These are phyloP conservation scores for Megaustenia siamemsis DNA, from an alignment of 2,888 invertebrate species.

Conservation along the genomic window DNA sequence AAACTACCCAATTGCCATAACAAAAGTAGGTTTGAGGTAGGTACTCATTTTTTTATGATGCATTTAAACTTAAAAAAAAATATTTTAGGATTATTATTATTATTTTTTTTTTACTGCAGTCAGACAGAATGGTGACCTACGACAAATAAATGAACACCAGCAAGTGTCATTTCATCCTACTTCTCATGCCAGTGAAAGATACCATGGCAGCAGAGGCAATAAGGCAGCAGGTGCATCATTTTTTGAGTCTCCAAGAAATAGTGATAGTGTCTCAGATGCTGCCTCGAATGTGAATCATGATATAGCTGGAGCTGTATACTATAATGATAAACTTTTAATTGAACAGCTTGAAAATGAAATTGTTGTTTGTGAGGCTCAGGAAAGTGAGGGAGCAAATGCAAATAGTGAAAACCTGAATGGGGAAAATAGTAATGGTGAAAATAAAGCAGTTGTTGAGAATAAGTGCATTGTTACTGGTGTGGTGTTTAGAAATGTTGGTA, in stretches of 20 bases:
- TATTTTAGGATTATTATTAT: background rate
- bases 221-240: background rate
- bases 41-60: background rate
- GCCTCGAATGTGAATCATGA: background rate
- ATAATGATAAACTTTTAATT: background rate
- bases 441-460: background rate
- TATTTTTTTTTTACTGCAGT: background rate
- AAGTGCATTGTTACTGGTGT: background rate
- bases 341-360: background rate
- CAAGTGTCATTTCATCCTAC: background rate
- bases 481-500: background rate
- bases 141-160: background rate
- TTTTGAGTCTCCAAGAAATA: background rate
- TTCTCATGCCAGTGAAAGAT: background rate
- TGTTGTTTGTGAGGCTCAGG: too few species aligned
- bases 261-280: background rate
- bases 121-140: background rate
- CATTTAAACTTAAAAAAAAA: background rate
- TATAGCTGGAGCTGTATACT: background rate
- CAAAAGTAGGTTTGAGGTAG: background rate
- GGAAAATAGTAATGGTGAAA: background rate
- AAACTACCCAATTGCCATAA: too few species aligned
- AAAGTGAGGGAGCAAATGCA: background rate
- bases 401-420: background rate
- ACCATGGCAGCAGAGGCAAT: background rate